Evolutionary conservation across 2,888 invertebrate genomes (phyloP), one percentile per base, ranked within the genome.

Genomic region (Oscheius sp.): DNA sequence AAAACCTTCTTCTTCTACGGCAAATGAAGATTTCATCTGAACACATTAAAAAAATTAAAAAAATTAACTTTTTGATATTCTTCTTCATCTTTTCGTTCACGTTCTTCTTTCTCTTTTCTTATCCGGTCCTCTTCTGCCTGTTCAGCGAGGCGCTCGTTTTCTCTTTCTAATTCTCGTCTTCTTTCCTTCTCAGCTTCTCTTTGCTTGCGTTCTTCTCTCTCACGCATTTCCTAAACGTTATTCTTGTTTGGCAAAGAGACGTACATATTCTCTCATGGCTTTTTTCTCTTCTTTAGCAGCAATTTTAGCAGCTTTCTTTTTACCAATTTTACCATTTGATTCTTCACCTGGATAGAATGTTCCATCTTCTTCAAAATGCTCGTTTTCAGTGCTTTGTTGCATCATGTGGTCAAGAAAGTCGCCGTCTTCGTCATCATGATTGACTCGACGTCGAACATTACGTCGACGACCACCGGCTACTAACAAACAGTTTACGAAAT

Each of bases 231-330:
- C 77, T 84, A 47, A 14, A 73, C 65, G 28, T 6, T 14, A 2
- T 57, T 8, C 0, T n/a, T 36, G 8, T 22, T 28, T 30, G 26
- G 28, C 14, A 38, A 38, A 30, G 17, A 28, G 20, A 36, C 66
- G 32, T 65, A 83, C 83, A 67, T 72, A 77, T 74, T 85, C 84
- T 12, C 86, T 61, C 57, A 73, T 69, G 8, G 79, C 79, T 9
- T 76, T 71, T 45, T 83, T 83, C 51, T 85, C 85, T 12, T 81
- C 85, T 57, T 85, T 85, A 0, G 83, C 83, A 63, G 82, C 78
- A 56, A 85, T 68, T 62, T 85, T 85, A 9, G 83, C 84, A 54
- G 80, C 72, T 71, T 86, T 85, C 72, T 84, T 80, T 71, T 82
- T 85, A 12, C 86, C 85, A 8, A 86, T 71, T 51, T 81, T 83